Conservation (phyloP, 2,113 vertebrate species). For the Ancistrus triradiatus region DNA sequence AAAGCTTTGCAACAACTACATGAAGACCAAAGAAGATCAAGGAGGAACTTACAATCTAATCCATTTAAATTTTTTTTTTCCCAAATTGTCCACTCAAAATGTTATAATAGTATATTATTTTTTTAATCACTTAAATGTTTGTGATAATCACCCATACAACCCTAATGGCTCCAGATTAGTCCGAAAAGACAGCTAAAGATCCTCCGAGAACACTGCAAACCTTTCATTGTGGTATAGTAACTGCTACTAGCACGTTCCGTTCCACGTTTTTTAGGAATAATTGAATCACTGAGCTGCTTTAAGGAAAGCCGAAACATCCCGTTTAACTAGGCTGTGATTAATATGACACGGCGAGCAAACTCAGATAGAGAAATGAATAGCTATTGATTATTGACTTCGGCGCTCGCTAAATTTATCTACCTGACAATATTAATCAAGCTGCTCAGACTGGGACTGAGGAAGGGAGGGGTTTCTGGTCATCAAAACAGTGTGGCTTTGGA, state of each 20-base stretch:
- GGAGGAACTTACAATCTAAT: too few relatives aligned
- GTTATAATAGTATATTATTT: too few relatives aligned
- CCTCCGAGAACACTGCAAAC: too few relatives aligned
- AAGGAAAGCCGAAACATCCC: slow-evolving; percentile 27
- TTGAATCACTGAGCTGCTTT: not conserved
- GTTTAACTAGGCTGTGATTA: slow-evolving; percentile 38
- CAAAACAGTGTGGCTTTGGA: slow-evolving; percentile 13
- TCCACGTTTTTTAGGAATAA: not conserved
- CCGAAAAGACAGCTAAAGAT: too few relatives aligned
- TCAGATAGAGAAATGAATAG: slow-evolving; percentile 35
- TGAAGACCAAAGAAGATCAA: too few relatives aligned
- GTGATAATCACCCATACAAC: too few relatives aligned
- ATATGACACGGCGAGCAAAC: slow-evolving; percentile 29
- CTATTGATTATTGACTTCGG: slow-evolving; percentile 43
- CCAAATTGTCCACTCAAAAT: too few relatives aligned
- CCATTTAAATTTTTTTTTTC: too few relatives aligned
- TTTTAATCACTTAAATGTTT: too few relatives aligned
- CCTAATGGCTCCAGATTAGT: too few relatives aligned
- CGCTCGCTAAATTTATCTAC: slow-evolving; percentile 37
- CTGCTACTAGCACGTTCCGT: not conserved
- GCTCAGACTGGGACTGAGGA: slow-evolving; percentile 20
- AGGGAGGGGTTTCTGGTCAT: slow-evolving; percentile 25
- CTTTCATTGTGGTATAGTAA: too few relatives aligned
- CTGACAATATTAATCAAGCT: slow-evolving; percentile 38
- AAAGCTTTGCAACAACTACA: too few relatives aligned